phyloP scores from a whole-genome alignment of 2,797 vertebrate genomes.

The Picus viridis region DNA sequence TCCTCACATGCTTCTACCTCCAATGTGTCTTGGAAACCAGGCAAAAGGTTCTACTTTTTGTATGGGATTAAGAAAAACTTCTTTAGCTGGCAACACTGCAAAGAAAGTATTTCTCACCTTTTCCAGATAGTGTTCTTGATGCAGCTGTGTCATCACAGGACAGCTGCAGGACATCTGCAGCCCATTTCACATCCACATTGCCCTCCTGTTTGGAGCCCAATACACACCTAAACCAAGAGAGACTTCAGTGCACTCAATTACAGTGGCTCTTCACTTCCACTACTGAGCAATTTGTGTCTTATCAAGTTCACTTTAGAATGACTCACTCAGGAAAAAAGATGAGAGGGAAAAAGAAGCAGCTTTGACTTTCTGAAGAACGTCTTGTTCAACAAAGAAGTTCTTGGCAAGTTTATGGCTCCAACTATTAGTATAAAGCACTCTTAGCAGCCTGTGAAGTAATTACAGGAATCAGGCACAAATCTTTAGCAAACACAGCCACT shows the following conservation, averaged over 20 bases:
- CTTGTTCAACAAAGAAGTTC: not conserved
- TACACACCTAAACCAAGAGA: not conserved
- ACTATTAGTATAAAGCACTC: not conserved
- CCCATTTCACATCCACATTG: not conserved
- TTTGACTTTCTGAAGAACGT: not conserved
- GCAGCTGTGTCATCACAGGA: not conserved
- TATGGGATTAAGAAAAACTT: not conserved
- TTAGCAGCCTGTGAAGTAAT: not conserved
- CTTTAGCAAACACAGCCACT: not conserved
- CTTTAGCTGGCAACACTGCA: not conserved
- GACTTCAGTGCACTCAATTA: not conserved
- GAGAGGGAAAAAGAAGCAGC: not conserved
- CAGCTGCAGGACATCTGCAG: not conserved
- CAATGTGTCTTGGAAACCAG: not conserved
- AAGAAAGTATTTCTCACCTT: not conserved
- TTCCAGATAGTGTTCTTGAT: not conserved
- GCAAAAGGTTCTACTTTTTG: not conserved
- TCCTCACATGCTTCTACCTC: not conserved
- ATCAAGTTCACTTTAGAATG: not conserved
- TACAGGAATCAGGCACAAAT: not conserved
- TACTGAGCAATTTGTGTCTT: not conserved
- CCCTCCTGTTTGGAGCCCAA: not conserved
- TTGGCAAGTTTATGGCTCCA: not conserved
- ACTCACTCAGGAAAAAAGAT: not conserved
- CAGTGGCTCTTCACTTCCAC: rapidly evolving